Evolutionary conservation across 2,113 vertebrate genomes (phyloP), one percentile per base, ranked within the genome.

Genomic region (Pterocles orientalis): DNA sequence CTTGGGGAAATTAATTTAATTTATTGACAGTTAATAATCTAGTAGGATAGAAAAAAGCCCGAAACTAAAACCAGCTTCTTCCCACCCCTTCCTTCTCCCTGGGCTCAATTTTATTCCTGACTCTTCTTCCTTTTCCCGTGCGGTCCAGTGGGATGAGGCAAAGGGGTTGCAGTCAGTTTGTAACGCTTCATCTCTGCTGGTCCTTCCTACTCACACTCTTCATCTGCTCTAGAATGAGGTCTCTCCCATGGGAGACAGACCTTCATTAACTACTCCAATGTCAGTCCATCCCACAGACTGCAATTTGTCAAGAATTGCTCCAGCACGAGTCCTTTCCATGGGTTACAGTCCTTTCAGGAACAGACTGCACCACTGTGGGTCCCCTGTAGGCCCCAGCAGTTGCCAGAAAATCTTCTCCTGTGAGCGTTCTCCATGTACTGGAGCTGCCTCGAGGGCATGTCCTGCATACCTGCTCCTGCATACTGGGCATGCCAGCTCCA

Each of bases 241-340:
- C 39, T 13, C 39, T 41, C 39, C 39, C 39, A 41, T 13, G 39
- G 39, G 39, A 41, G 39, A 41, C 39, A 41, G 10, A 41, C 39
- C 39, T 41, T 41, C 39, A 39, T 39, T 6, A 48, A 56, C 14
- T 39, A 3, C 21, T 85, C 13, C 14, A 28, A 2, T 12, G n/a
- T 18, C 7, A 11, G 23, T 56, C n/a, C 3, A 17, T 73, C 13
- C 26, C 33, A 47, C n/a, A 33, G 50, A 8, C 18, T 47, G 18
- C 26, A 56, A 2, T 47, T 47, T 50, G 65, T 65, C 50, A 56
- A 28, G 21, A 48, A 28, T 14, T 75, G 28, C 28, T 65, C 41
- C 50, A 48, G 18, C 18, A 6, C 16, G 16, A 3, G 6, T 68
- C 26, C 16, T 57, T 48, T 39, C 21, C 7, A 15, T 0, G 1